These are phyloP conservation scores for Whitmania pigra DNA, from an alignment of 1,140 invertebrate species.

Conservation along the genomic window DNA sequence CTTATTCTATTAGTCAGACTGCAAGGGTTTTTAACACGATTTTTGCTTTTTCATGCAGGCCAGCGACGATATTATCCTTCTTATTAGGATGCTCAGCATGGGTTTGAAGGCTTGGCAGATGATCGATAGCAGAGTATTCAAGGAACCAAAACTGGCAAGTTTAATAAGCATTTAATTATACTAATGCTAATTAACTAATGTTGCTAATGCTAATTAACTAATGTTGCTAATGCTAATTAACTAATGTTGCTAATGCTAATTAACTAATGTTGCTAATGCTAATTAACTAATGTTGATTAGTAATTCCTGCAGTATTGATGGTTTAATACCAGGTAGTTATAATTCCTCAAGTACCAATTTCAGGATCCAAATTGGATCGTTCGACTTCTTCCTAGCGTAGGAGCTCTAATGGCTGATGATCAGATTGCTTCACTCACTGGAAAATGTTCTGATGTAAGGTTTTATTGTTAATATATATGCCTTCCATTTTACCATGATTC, in stretches of 20 bases:
- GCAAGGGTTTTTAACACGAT: slow-evolving; percentile 10
- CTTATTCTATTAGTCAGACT: neutral
- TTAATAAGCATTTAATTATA: too few species aligned
- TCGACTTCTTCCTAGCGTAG: slow-evolving; percentile 82
- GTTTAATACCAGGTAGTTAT: neutral
- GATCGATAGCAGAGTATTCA: slow-evolving; percentile 80
- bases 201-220: neutral
- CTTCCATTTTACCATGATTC: neutral
- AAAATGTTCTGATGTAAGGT: slow-evolving; percentile 65
- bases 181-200: neutral
- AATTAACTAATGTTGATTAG: neutral
- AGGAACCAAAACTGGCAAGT: slow-evolving; percentile 65
- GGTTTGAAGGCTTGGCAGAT: slow-evolving; percentile 90
- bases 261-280: neutral
- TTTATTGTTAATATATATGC: neutral
- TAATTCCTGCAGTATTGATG: neutral
- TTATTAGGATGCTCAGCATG: slow-evolving; percentile 78
- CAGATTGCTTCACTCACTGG: slow-evolving; percentile 73
- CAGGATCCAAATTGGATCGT: slow-evolving; percentile 75
- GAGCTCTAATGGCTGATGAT: slow-evolving; percentile 92
- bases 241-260: too few species aligned
- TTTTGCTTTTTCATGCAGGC: slow-evolving; percentile 47
- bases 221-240: neutral
- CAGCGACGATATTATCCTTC: slow-evolving; percentile 75
- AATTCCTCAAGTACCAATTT: slow-evolving; percentile 2